A percentile compares a stretch with the other conserved stretches of the same genome.
Conservation (phyloP, 2,888 invertebrate species). For the Belgica antarctica region DNA sequence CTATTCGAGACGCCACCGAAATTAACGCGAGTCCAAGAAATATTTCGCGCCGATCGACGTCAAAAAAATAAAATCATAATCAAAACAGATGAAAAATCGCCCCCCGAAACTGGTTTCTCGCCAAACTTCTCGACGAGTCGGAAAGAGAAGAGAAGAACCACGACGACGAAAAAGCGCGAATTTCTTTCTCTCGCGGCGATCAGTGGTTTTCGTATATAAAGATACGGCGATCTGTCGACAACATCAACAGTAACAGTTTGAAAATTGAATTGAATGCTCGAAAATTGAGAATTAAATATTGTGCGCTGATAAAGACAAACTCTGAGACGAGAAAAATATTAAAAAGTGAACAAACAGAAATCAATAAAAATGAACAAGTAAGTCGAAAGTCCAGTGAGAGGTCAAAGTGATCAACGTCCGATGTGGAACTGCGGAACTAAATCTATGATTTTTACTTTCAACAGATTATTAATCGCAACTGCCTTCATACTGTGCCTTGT, state of each 20-base stretch:
- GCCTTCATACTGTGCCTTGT: slow-evolving; percentile 11
- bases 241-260: slow-evolving; percentile 41
- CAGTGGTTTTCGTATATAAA: slow-evolving; percentile 41
- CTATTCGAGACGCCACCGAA: slow-evolving; percentile 37
- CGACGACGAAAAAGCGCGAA: slow-evolving; percentile 25
- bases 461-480: slow-evolving; percentile 34
- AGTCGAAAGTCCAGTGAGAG: background rate
- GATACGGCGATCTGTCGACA: slow-evolving; percentile 24
- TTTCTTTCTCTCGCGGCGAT: slow-evolving; percentile 34
- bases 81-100: slow-evolving; percentile 39
- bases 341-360: slow-evolving; percentile 29
- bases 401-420: background rate
- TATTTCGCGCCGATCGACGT: background rate
- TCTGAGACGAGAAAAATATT: background rate
- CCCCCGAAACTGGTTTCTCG: slow-evolving; percentile 28
- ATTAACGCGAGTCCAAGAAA: slow-evolving; percentile 19
- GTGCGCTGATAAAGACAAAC: slow-evolving; percentile 8
- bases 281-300: too few species aligned
- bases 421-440: too few species aligned
- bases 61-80: slow-evolving; percentile 19
- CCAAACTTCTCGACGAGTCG: background rate
- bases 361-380: slow-evolving; percentile 36
- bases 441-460: background rate
- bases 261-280: slow-evolving; percentile 31
- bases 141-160: background rate